Evolutionary conservation across 2,113 vertebrate species (phyloP), one percentile per base, ranked within the genome.

Genomic region (Cygnus atratus): DNA sequence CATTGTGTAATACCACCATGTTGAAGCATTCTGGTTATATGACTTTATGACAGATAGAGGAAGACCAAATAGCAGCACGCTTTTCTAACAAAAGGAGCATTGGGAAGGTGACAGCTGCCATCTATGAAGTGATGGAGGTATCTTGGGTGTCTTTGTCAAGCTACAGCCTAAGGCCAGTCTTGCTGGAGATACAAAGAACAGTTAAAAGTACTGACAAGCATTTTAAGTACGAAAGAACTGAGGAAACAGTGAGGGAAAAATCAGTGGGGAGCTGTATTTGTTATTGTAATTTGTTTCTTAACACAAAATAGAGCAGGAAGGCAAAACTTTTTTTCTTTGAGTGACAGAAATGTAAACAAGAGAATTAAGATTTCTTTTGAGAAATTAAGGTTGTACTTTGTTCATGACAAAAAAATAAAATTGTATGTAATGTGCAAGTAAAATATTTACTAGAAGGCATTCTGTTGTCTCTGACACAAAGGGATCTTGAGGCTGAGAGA

Each of bases 121-220:
- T 76, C 87, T 96, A 54, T 95, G 92, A 96, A 92, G 95, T 86
- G 92, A 97, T 44, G 71, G 80, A 43, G n/a, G 84, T 97, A 80
- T 96, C 97, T 95, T 95, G 97, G 94, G 97, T 96, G 48, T 91
- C 95, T 94, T 97, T 97, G 97, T 97, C 95, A 97, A 94, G 84
- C 73, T 93, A 93, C 75, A 97, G 98, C 98, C 98, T 92, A 96
- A 97, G 96, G 98, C 96, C 89, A 94, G 85, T 96, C 93, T 97
- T 97, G 90, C 82, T 97, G 95, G 95, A 97, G 91, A 93, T 92
- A 97, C 65, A 97, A 97, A 94, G 92, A 97, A 91, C 88, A 95
- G 80, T 93, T 98, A 96, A 95, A 97, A 92, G 84, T 79, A 96
- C 84, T 96, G 97, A 97, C 97, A 98, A 92, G 95, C 92, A 93